phyloP scores from a whole-genome alignment of 2,888 invertebrate species.

The Octonoba sinensis region DNA sequence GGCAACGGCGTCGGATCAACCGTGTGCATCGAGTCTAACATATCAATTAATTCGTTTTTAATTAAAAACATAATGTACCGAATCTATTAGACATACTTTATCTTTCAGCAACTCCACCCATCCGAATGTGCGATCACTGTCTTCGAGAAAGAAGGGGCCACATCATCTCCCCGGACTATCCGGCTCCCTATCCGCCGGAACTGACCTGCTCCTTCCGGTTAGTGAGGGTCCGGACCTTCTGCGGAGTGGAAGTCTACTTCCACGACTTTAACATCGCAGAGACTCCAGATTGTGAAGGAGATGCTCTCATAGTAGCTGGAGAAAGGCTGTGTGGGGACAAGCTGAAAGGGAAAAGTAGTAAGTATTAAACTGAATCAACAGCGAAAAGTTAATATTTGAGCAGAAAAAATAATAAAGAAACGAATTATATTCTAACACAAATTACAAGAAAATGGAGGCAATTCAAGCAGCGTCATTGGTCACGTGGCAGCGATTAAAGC shows the following conservation, averaged over 20 bases:
- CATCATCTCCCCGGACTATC: slow-evolving; percentile 66
- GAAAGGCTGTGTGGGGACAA: slow-evolving; percentile 66
- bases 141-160: slow-evolving; percentile 66
- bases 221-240: slow-evolving; percentile 65
- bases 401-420: no score
- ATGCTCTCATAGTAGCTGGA: slow-evolving; percentile 66
- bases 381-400: no score
- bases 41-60: no score
- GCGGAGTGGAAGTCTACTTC: slow-evolving; percentile 66
- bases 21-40: no score
- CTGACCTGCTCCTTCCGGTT: slow-evolving; percentile 65
- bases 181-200: slow-evolving; percentile 59
- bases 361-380: not conserved
- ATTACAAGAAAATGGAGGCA: no score
- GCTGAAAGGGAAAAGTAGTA: slow-evolving; percentile 46
- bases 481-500: no score
- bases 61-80: no score
- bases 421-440: no score
- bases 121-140: slow-evolving; percentile 66
- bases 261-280: slow-evolving; percentile 66
- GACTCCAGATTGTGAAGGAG: slow-evolving; percentile 54
- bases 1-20: no score
- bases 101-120: slow-evolving; percentile 47
- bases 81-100: no score
- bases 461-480: no score